phyloP scores from a whole-genome alignment of 2,113 vertebrate genomes.

The Ardeotis arabs region DNA sequence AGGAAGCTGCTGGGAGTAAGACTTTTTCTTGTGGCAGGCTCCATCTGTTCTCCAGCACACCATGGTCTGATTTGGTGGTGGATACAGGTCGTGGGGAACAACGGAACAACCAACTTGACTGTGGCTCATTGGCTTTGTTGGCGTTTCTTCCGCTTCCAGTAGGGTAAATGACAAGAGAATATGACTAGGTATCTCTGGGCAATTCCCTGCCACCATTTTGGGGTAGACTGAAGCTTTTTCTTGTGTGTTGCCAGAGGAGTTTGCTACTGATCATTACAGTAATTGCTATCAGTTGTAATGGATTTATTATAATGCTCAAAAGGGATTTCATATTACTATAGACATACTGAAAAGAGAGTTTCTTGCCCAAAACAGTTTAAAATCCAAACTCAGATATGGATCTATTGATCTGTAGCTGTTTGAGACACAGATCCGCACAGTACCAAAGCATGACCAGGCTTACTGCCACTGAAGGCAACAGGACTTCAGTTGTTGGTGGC shows the following conservation, averaged over 20 bases:
- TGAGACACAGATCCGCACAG: not conserved
- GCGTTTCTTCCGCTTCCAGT: not conserved
- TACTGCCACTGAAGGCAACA: not conserved
- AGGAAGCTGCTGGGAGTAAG: not conserved
- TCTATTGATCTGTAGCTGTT: not conserved
- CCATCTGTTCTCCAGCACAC: not conserved
- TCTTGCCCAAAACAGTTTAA: not conserved
- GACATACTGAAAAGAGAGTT: not conserved
- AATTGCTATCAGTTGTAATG: not conserved
- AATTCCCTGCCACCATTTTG: not conserved
- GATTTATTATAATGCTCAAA: not conserved
- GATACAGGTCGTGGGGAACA: not conserved
- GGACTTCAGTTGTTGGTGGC: not conserved
- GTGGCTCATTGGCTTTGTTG: not conserved
- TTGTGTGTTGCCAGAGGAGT: not conserved
- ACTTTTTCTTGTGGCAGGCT: not conserved
- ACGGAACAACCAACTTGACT: rapidly evolving
- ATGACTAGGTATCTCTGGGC: not conserved
- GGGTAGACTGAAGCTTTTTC: not conserved
- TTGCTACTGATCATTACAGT: not conserved
- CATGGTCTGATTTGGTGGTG: not conserved
- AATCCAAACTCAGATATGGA: not conserved
- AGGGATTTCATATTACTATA: not conserved
- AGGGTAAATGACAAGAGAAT: not conserved
- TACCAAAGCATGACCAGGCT: not conserved